Base-by-base conservation (phyloP, 2,888 invertebrate genomes). In the Acleris literana region DNA sequence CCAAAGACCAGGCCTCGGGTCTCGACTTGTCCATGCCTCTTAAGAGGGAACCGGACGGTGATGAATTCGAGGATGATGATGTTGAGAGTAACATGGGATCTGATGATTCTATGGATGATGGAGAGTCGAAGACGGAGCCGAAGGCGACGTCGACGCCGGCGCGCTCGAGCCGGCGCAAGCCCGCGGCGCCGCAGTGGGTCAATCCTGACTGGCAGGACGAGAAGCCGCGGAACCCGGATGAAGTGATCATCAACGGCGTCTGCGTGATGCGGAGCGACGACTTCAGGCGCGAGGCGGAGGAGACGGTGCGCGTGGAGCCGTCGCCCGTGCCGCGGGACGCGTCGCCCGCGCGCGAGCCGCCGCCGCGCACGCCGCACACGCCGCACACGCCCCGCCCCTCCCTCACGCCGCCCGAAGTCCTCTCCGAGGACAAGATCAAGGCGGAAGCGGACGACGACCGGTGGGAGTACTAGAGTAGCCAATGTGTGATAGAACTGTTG, bases 171-270 rank as follows among this genome's bases (percentile, higher is more conserved):
- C 92, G 98, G 70, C 94, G 99, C 78, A 99, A 99, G 92, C 98
- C 98, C 1, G 98, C 98, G 1, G 98, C 98, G 62, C 99, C 99
- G 2, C 98, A 99, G 88, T 98, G 99, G 98, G 98, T 99, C 5
- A 98, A 98, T 87, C 99, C 99, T 7, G 97, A 97, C 76, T 97
- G 97, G 97, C 96, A 96, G 80, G 96, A 96, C 80, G 94, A 94
- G 73, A 93, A 93, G 73, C 92, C 93, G 18, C 86, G 93, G 53
- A 90, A 85, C 79, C 92, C 87, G 70, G 96, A 96, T 78, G 97
- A 97, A 82, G 97, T 97, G 29, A 97, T 98, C 79, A 97, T 98
- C 76, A 98, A 98, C 82, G 98, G 98, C 1, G 98, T 98, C 29
- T 98, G 98, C 82, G 97, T 98, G 6, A 97, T 97, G 96, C 95